phyloP scores from a whole-genome alignment of 2,888 invertebrate genomes.

The Arctia plantaginis region DNA sequence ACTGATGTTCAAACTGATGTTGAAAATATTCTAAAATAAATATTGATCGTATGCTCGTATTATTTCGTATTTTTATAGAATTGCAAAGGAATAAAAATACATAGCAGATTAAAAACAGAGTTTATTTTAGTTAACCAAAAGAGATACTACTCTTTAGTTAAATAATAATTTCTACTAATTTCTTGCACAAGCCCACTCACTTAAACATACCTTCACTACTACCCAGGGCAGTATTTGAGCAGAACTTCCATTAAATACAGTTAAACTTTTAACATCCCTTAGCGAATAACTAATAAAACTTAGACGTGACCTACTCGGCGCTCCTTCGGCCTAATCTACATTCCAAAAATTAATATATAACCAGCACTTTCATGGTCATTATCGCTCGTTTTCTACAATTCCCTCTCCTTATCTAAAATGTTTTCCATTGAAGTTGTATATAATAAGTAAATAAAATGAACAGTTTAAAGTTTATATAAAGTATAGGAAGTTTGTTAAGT shows the following conservation, averaged over 20 bases:
- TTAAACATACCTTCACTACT: constrained; percentile 1
- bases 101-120: too few species aligned
- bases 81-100: too few species aligned
- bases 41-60: too few species aligned
- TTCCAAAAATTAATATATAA: constrained; percentile 49
- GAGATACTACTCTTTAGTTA: background rate
- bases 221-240: constrained; percentile 29
- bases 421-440: background rate
- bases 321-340: constrained; percentile 52
- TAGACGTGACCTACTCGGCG: constrained; percentile 59
- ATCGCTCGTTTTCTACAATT: background rate
- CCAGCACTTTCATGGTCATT: constrained; percentile 6
- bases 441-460: background rate
- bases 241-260: constrained; percentile 36
- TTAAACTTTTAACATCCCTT: constrained; percentile 49
- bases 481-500: too few species aligned
- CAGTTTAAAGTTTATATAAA: too few species aligned
- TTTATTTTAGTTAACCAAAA: background rate
- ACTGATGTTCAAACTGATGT: too few species aligned
- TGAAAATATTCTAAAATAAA: too few species aligned
- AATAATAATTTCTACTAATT: too few species aligned
- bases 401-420: background rate
- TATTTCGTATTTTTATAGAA: too few species aligned
- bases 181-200: background rate
- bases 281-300: constrained; percentile 66